phyloP scores from a whole-genome alignment of 2,113 vertebrate species.

The Panthera tigris region DNA sequence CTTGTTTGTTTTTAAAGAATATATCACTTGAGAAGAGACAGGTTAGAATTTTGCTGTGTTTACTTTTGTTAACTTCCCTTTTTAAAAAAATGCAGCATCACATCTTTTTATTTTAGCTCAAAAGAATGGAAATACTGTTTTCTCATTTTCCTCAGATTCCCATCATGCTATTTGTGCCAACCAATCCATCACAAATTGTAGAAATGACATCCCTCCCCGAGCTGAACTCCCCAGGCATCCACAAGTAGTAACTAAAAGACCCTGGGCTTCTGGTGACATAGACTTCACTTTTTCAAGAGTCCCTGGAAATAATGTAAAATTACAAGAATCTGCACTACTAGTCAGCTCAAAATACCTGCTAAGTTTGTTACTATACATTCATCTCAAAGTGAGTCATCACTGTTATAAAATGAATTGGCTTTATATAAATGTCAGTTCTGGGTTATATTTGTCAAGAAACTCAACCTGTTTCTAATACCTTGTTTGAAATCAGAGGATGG shows the following conservation, averaged over 20 bases:
- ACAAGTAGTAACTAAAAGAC: conserved; percentile 62
- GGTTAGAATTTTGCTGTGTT: neutral
- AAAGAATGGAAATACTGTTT: conserved; percentile 25
- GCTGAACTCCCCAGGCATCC: conserved; percentile 40
- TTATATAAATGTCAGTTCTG: conserved; percentile 70
- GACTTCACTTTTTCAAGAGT: conserved; percentile 29
- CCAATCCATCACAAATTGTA: conserved; percentile 27
- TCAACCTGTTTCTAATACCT: conserved; percentile 46
- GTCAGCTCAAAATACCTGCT: conserved; percentile 55
- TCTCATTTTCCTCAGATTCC: conserved; percentile 45
- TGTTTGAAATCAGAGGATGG: conserved; percentile 65
- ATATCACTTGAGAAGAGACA: neutral
- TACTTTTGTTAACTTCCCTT: conserved; percentile 21
- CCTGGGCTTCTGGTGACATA: conserved; percentile 25
- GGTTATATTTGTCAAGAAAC: conserved; percentile 72
- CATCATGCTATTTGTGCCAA: conserved; percentile 38
- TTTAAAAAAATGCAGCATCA: neutral
- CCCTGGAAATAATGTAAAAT: conserved; percentile 61
- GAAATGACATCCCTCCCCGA: conserved; percentile 48
- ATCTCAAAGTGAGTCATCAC: conserved; percentile 68
- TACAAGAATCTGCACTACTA: conserved; percentile 20
- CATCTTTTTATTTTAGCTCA: conserved; percentile 39
- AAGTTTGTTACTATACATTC: conserved; percentile 43
- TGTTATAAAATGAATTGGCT: conserved; percentile 62
- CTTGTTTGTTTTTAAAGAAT: conserved; percentile 18